Evolutionary conservation across 2,888 invertebrate genomes (phyloP).

Genomic region (Epiblema foenella): DNA sequence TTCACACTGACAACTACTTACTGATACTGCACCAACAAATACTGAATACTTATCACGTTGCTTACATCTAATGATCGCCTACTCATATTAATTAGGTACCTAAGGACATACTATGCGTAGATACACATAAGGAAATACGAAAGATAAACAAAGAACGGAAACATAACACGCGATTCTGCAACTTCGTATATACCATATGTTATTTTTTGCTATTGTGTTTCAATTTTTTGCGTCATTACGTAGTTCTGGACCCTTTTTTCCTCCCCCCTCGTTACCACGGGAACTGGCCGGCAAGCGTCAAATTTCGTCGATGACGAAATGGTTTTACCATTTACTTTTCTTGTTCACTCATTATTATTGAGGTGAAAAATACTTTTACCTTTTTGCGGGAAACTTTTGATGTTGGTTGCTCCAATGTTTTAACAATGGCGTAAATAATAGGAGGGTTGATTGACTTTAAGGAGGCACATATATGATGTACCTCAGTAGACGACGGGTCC

Average conservation of each 20-base stretch:
- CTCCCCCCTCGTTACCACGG: constrained; percentile 8
- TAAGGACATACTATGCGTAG: background rate
- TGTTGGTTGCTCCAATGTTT: background rate
- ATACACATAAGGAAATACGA: constrained; percentile 1
- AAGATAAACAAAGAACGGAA: background rate
- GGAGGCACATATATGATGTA: too few species aligned
- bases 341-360: constrained; percentile 7
- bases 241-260: constrained; percentile 2
- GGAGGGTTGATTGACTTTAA: background rate
- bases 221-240: constrained; percentile 34
- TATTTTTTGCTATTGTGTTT: constrained; percentile 8
- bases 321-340: constrained; percentile 4
- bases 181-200: background rate
- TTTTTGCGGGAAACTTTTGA: background rate
- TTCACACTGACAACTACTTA: too few species aligned
- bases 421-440: background rate
- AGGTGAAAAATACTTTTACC: constrained; percentile 10
- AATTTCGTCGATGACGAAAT: constrained; percentile 16
- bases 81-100: background rate
- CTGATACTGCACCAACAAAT: too few species aligned
- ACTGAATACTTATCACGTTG: too few species aligned
- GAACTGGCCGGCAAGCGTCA: constrained; percentile 10
- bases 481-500: too few species aligned
- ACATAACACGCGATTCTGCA: constrained; percentile 18
- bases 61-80: background rate